Evolutionary conservation across 2,113 vertebrate genomes (phyloP).

Genomic region (Sinosuthora webbiana): DNA sequence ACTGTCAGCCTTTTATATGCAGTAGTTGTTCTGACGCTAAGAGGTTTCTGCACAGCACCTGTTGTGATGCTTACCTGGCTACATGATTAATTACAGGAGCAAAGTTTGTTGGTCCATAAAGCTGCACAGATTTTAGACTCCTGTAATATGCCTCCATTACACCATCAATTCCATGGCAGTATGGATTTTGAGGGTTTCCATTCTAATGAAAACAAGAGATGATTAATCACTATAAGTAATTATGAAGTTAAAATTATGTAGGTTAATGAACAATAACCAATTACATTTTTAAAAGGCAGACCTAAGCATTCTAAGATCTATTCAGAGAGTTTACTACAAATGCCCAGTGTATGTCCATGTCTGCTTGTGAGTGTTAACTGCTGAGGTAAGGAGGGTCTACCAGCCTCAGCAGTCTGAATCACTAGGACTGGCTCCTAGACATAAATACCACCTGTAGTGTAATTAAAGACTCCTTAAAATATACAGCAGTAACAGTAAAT

Average conservation of each 20-base stretch:
- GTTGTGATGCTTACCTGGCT: conserved; percentile 82
- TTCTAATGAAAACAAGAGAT: conserved; percentile 75
- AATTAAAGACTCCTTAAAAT: not conserved
- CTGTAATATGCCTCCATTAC: conserved; percentile 96
- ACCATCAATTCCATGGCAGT: conserved; percentile 92
- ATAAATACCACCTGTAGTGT: not conserved
- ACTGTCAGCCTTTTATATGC: not conserved
- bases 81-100: conserved; percentile 97
- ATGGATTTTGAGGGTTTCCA: conserved; percentile 94
- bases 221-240: not conserved
- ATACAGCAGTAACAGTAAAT: not conserved
- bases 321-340: not conserved
- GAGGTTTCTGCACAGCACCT: not conserved
- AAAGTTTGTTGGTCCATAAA: conserved; percentile 97
- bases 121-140: conserved; percentile 91
- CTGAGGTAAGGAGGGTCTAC: not conserved
- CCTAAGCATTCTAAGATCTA: not conserved
- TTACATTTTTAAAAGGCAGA: not conserved
- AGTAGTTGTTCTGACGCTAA: not conserved
- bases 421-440: not conserved
- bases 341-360: not conserved
- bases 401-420: not conserved
- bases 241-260: not conserved
- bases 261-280: not conserved
- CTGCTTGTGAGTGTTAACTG: not conserved